Base-by-base conservation (phyloP, 2,113 vertebrate genomes). In the Indicator maculatus region DNA sequence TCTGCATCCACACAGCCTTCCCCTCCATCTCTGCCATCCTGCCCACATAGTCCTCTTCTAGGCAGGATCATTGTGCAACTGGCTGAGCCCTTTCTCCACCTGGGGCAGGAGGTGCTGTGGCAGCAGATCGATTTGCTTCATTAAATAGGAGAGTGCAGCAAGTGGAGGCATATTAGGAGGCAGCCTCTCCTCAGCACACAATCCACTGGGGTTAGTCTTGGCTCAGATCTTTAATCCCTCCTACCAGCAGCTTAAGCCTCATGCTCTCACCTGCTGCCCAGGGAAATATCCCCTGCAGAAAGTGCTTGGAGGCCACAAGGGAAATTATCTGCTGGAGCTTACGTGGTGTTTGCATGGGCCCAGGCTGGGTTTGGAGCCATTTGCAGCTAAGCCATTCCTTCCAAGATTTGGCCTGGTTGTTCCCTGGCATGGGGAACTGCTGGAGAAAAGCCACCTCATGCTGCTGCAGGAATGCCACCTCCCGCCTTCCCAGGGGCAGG, bases 401-500 rank as follows among this genome's bases (percentile, higher is more conserved):
- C 5, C 52, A 30, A 3, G 30, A 33, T 36, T 21, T 21, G 31
- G 15, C 45, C 66, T 56, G 58, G 26, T 24, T 83, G 27, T 30
- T 30, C 45, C 23, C n/a, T 1, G 2, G 11, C 38, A 8, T 18
- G 3, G 45, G 3, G 39, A 83, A 36, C n/a, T 82, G 88, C 44
- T 69, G n/a, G 9, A 11, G 77, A 36, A 84, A 69, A 58, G 79
- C 33, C 79, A 74, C 91, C 38, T 23, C 0, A 0, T 44, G 41
- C n/a, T 79, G 88, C 44, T 69, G n/a, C 8, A 9, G 77, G n/a
- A 84, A 72, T 64, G 79, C 31, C 79, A 74, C 91, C 38, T 23
- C 1, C 0, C 44, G 61, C 23, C 31, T 12, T 38, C 13, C 21
- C 31, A 0, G 31, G 28, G 38, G 11, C 30, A 26, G 39, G 52